Evolutionary conservation across 2,797 vertebrate genomes (phyloP), one percentile per base, ranked within the genome.

Genomic region (Strix occidentalis): DNA sequence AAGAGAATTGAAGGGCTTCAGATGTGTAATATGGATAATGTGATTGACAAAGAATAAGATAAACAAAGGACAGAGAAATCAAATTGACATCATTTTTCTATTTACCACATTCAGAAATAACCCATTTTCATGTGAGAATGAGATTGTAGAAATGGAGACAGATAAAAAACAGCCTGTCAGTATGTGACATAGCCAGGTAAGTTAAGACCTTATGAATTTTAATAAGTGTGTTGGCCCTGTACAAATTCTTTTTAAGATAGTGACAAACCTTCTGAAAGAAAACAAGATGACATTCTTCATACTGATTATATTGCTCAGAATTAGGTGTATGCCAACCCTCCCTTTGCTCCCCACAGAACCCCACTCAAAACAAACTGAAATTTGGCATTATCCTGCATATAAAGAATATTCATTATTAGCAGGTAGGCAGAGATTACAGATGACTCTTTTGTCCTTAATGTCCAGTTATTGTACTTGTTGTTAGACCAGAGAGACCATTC

Each of bases 141-240:
- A 95, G 93, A 96, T n/a, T 89, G 51, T 53, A 76, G 71, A 87
- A 90, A 56, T 11, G 45, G 68, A 64, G 33, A 57, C 41, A 90
- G 81, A 93, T 78, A 83, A 93, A 95, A 96, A 91, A 16, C 66
- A 87, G 10, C 63, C 63, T 95, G 85, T 88, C 94, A 87, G 20
- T 28, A 74, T 69, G 63, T 91, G 82, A 85, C 82, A 92, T 8
- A 92, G 78, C 21, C 76, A 91, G 80, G 80, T 94, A 89, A 95
- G 74, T 93, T 96, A 92, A 96, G 63, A 92, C 50, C 29, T 87
- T 76, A 84, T 87, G 71, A 86, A 97, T 97, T 96, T 97, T 96
- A 95, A 93, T 87, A 83, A 83, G 28, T 50, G 13, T 35, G 31
- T 94, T 96, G 75, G 70, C 39, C n/a, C 43, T 79, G 56, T 87